Conservation (phyloP, 2,113 vertebrate genomes). For the Archilochus colubris region DNA sequence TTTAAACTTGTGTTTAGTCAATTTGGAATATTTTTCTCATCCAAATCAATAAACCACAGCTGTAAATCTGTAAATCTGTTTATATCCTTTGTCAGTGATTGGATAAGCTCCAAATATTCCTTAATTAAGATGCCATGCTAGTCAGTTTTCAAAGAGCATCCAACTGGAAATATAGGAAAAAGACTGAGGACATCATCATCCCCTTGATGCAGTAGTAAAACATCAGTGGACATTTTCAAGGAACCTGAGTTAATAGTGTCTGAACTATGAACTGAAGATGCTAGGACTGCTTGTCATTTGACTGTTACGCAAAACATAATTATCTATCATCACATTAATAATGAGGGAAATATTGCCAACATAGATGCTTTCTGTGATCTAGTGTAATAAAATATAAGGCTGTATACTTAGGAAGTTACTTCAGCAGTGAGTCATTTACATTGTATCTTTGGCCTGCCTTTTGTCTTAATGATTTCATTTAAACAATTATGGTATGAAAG, state of each 20-base stretch:
- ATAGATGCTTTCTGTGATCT: neutral
- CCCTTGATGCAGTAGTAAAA: neutral
- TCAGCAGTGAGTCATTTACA: neutral
- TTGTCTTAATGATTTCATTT: constrained; percentile 57
- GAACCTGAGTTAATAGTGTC: neutral
- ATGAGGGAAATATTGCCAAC: neutral
- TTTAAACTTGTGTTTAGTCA: neutral
- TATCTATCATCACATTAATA: neutral
- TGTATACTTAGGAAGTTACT: neutral
- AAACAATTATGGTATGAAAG: constrained; percentile 47
- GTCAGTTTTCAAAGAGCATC: neutral
- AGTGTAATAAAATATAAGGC: neutral
- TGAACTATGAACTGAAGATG: neutral
- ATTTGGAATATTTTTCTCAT: neutral
- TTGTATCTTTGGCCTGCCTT: neutral
- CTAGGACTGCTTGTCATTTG: neutral
- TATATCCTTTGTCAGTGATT: neutral
- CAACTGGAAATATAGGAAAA: neutral
- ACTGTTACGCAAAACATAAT: neutral
- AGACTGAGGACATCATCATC: neutral
- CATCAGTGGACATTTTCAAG: neutral
- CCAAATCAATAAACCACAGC: neutral
- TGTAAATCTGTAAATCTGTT: neutral
- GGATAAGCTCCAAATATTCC: neutral
- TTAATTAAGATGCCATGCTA: neutral